phyloP scores from a whole-genome alignment of 2,888 invertebrate species.

The Penaeus monodon region DNA sequence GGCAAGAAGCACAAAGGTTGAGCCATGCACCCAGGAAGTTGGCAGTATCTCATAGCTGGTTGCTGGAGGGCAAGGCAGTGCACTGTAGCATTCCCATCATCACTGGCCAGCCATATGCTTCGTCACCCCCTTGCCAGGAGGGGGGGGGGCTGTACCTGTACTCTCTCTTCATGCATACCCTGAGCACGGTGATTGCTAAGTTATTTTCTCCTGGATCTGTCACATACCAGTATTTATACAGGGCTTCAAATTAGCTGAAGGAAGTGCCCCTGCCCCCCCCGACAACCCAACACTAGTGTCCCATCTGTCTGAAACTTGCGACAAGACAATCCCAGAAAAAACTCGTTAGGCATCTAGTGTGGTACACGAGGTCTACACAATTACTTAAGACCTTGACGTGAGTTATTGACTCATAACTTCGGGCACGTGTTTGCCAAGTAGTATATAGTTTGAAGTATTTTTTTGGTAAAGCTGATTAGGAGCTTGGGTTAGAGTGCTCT shows the following conservation, averaged over 20 bases:
- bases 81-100: conserved; percentile 52
- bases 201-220: conserved; percentile 21
- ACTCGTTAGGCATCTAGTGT: conserved; percentile 59
- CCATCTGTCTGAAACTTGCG: conserved; percentile 63
- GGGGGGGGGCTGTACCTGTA: conserved; percentile 36
- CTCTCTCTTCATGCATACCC: conserved; percentile 23
- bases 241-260: conserved; percentile 45
- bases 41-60: conserved; percentile 59
- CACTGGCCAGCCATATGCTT: conserved; percentile 22
- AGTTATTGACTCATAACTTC: conserved; percentile 37
- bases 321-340: conserved; percentile 60
- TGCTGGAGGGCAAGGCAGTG: conserved; percentile 61
- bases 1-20: conserved; percentile 65
- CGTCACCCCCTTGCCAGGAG: conserved; percentile 41
- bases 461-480: conserved; percentile 54
- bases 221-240: conserved; percentile 51
- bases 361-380: conserved; percentile 55
- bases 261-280: conserved; percentile 54
- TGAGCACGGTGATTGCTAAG: neutral
- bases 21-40: conserved; percentile 65
- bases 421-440: conserved; percentile 58
- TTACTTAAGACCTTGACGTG: conserved; percentile 46
- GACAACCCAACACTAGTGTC: conserved; percentile 62
- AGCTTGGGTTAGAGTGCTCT: conserved; percentile 55
- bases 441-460: conserved; percentile 54